These are phyloP conservation scores for Valencia hispanica DNA, from an alignment of 2,797 vertebrate species.

Conservation along the genomic window DNA sequence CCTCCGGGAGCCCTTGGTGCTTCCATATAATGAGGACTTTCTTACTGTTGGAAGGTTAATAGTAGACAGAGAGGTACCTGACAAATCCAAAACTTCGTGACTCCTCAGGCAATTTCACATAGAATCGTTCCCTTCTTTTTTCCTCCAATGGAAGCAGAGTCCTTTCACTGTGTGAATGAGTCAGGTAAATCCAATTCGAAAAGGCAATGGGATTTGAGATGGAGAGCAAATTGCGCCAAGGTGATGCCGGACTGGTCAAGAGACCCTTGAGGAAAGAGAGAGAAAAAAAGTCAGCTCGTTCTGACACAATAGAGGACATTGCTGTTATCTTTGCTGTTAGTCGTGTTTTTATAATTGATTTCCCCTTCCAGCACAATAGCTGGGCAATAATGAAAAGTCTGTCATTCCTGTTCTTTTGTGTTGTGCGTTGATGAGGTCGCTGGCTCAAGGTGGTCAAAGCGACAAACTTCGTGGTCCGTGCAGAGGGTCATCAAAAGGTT, in stretches of 20 bases:
- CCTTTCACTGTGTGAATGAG: conserved; percentile 84
- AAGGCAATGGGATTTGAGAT: conserved; percentile 85
- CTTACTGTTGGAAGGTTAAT: conserved; percentile 81
- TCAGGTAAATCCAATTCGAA: conserved; percentile 87
- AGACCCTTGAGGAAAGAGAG: conserved; percentile 74
- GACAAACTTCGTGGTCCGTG: conserved; percentile 11
- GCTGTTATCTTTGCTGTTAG: conserved; percentile 83
- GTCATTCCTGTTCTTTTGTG: conserved; percentile 82
- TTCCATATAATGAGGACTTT: conserved; percentile 79
- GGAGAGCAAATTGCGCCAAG: conserved; percentile 84
- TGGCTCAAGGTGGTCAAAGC: conserved; percentile 68
- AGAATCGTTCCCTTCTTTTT: conserved; percentile 66
- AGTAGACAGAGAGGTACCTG: conserved; percentile 69
- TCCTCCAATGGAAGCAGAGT: conserved; percentile 68
- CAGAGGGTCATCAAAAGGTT: conserved; percentile 55
- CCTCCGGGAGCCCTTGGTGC: conserved; percentile 32
- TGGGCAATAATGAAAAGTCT: conserved; percentile 80
- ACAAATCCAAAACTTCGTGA: conserved; percentile 71
- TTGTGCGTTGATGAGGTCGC: conserved; percentile 81
- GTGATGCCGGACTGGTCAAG: conserved; percentile 81
- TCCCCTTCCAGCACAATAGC: conserved; percentile 78
- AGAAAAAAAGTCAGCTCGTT: conserved; percentile 62
- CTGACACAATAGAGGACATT: conserved; percentile 78
- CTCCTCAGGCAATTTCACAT: conserved; percentile 82
- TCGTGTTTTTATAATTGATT: conserved; percentile 87